phyloP scores from a whole-genome alignment of 2,113 vertebrate species.

The Microcebus lehilahytsara region DNA sequence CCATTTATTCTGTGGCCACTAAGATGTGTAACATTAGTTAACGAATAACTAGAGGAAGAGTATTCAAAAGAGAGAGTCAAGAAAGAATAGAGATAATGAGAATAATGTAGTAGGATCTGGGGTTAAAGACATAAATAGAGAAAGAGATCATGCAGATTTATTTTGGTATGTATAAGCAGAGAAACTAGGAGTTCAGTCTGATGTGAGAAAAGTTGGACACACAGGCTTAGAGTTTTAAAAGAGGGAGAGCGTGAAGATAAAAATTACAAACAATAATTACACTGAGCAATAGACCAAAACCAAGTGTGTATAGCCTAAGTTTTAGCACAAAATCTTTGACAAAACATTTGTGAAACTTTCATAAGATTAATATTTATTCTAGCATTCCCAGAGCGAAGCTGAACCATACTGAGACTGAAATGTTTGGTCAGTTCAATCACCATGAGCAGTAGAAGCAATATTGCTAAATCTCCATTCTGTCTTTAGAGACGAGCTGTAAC shows the following conservation, averaged over 20 bases:
- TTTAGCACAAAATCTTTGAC: not conserved
- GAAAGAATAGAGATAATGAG: not conserved
- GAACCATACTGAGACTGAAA: not conserved
- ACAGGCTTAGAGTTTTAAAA: not conserved
- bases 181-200: not conserved
- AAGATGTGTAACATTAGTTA: not conserved
- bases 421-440: not conserved
- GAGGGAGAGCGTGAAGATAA: accelerated
- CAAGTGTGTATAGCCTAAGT: not conserved
- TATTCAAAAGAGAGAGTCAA: not conserved
- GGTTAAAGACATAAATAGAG: not conserved
- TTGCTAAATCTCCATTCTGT: not conserved
- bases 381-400: not conserved
- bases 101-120: not conserved
- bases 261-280: not conserved
- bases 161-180: not conserved
- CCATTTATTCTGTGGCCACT: not conserved
- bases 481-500: not conserved
- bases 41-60: accelerated
- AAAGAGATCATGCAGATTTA: not conserved
- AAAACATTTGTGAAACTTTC: not conserved
- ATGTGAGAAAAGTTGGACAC: not conserved
- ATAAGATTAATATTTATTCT: not conserved
- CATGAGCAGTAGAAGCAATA: not conserved
- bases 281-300: not conserved